Evolutionary conservation across 2,113 vertebrate species (phyloP), one percentile per base, ranked within the genome.

Genomic region (Cranoglanis bouderius): DNA sequence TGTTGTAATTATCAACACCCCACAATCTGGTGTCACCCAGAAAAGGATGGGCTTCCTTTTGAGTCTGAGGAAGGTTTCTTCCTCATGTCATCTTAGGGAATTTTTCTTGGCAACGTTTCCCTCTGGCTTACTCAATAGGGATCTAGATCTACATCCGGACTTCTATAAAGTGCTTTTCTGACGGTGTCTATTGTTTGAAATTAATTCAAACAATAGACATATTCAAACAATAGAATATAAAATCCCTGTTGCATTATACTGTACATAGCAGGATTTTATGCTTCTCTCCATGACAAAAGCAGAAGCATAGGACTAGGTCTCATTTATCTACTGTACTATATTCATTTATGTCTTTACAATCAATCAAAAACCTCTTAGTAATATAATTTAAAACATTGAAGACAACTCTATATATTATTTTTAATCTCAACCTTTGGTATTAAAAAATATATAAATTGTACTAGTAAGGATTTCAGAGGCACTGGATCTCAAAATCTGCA

Each of bases 31-130:
- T 72, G 24, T 78, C 40, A 78, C 43, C 75, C 75, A 78, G 12
- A 78, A 49, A n/a, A 78, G 75, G 75, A 78, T n/a, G 43, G 75
- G 43, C 43, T 78, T 78, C 75, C 75, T 78, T 78, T n/a, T 6
- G 29, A 46, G 13, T n/a, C 43, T 49, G 75, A 16, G n/a, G 43
- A 78, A 78, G 75, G 75, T 29, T 77, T 77, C 24, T 49, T 77
- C 74, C 74, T 43, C 43, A 29, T 78, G 43, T 78, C 43, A 78
- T n/a, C 26, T 78, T 75, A 5, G 40, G 40, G 43, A 78, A n/a
- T 49, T 78, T 78, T 78, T 49, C 75, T n/a, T 78, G 40, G 75
- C 43, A 78, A 16, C 2, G 10, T 26, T 78, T 51, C n/a, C 13
- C 43, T 49, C 16, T 43, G 43, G 26, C 26, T 49, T 78, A 26